Conservation (phyloP, 2,113 vertebrate genomes). For the Astatotilapia flaviijosephi region DNA sequence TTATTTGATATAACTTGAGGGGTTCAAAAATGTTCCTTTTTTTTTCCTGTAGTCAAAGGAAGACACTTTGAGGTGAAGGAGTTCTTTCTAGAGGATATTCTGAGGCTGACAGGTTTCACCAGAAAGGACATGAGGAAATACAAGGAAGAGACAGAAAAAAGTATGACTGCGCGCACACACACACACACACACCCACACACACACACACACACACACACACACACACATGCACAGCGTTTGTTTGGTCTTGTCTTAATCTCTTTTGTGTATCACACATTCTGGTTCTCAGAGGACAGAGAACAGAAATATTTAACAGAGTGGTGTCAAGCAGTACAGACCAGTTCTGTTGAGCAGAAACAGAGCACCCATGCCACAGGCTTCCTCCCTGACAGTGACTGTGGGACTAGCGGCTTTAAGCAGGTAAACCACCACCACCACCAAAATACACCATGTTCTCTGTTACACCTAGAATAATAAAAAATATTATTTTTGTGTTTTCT, state of each 20-base stretch:
- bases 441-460: background rate
- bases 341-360: conserved; percentile 46
- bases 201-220: background rate
- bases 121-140: conserved; percentile 82
- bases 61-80: conserved; percentile 89
- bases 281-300: conserved; percentile 77
- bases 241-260: background rate
- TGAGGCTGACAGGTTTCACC: conserved; percentile 82
- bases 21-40: background rate
- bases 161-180: conserved; percentile 47
- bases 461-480: background rate
- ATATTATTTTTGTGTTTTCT: background rate
- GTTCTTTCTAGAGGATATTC: conserved; percentile 90
- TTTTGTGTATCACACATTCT: background rate
- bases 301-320: conserved; percentile 81
- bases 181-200: no score
- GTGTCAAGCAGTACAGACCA: conserved; percentile 73
- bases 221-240: background rate
- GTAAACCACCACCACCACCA: conserved; percentile 56
- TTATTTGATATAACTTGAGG: background rate
- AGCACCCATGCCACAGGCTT: conserved; percentile 35
- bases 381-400: conserved; percentile 62
- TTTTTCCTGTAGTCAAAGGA: conserved; percentile 74
- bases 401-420: conserved; percentile 69
- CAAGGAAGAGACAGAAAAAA: conserved; percentile 81